These are phyloP conservation scores for Yponomeuta evonymella DNA, from an alignment of 2,888 invertebrate species.

Conservation along the genomic window DNA sequence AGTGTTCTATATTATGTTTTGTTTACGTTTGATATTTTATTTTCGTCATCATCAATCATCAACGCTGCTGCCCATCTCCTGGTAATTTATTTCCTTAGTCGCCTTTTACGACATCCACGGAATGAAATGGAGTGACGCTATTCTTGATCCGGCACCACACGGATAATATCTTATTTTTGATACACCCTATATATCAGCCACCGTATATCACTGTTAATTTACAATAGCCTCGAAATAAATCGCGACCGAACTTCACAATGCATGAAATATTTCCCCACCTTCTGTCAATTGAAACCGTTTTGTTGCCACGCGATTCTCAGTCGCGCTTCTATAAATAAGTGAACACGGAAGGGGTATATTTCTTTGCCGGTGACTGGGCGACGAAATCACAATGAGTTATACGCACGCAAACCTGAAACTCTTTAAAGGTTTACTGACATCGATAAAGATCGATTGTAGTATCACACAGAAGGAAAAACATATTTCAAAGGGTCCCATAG, in stretches of 20 bases:
- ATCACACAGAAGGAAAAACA: not conserved
- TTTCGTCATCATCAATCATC: no score
- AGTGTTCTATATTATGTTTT: no score
- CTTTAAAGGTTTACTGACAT: not conserved
- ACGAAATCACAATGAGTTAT: not conserved
- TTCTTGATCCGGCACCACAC: no score
- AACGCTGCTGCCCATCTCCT: no score
- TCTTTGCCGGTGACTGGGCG: not conserved
- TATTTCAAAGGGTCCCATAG: not conserved
- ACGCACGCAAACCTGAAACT: not conserved
- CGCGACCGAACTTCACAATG: not conserved
- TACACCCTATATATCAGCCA: not conserved
- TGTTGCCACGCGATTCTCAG: not conserved
- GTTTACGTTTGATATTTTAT: no score
- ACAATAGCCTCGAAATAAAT: not conserved
- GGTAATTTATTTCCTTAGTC: no score
- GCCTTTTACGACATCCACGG: no score
- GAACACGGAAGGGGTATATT: not conserved
- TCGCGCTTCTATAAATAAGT: not conserved
- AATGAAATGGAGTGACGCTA: no score
- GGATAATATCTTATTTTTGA: no score
- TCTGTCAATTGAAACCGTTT: not conserved
- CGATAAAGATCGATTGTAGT: not conserved
- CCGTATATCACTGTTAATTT: not conserved
- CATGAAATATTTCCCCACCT: not conserved